A percentile compares a stretch with the other conserved stretches of the same genome.
These are phyloP conservation scores for Zaprionus africanus DNA, from an alignment of 1,140 invertebrate species.

Conservation along the genomic window DNA sequence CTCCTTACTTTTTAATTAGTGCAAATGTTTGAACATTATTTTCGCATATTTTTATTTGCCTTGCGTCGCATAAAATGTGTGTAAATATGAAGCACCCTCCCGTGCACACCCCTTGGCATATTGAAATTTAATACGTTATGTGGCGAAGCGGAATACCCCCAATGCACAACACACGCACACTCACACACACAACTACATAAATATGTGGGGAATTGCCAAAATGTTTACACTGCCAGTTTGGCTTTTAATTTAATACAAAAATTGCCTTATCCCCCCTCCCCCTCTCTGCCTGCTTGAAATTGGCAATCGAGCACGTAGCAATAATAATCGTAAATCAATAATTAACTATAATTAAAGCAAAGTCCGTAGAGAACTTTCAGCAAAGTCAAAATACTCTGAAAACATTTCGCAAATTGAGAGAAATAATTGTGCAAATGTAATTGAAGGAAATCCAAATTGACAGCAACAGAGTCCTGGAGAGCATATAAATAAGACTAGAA, in stretches of 20 bases:
- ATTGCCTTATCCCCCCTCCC: constrained; percentile 15
- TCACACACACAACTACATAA: constrained; percentile 34
- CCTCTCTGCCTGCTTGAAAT: constrained; percentile 39
- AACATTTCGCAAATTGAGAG: neutral
- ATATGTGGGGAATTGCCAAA: constrained; percentile 46
- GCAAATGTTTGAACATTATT: constrained; percentile 78
- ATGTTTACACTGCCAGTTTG: constrained; percentile 50
- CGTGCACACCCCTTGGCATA: constrained; percentile 18
- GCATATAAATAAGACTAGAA: neutral
- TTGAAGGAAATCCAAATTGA: neutral
- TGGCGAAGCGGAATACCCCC: constrained; percentile 12
- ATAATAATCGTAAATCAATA: constrained; percentile 13
- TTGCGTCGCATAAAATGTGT: constrained; percentile 47
- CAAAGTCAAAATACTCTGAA: neutral
- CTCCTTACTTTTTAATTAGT: constrained; percentile 71
- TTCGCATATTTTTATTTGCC: constrained; percentile 69
- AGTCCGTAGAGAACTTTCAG: neutral
- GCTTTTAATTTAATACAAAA: constrained; percentile 61
- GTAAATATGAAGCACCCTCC: constrained; percentile 47
- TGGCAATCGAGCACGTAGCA: constrained; percentile 39
- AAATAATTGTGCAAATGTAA: neutral
- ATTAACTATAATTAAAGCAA: constrained; percentile 13
- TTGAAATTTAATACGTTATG: constrained; percentile 52
- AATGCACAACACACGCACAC: constrained; percentile 12
- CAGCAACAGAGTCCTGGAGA: neutral